Conservation (phyloP, 2,888 invertebrate species). For the Philereme transversata region DNA sequence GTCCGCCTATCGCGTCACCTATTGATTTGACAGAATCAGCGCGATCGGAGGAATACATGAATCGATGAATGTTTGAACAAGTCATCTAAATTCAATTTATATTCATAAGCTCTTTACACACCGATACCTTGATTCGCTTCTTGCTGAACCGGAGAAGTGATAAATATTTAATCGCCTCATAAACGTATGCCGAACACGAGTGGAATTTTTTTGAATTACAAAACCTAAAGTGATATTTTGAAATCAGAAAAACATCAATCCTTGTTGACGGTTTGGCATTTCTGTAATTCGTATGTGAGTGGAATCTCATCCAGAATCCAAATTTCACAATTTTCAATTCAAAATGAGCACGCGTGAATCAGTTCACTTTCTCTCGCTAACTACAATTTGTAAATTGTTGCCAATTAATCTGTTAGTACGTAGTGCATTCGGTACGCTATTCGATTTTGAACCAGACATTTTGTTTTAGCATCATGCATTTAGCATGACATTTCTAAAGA, state of each 20-base stretch:
- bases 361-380: constrained; percentile 62
- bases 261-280: constrained; percentile 47
- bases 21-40: constrained; percentile 44
- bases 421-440: constrained; percentile 7
- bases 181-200: constrained; percentile 50
- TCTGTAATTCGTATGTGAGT: constrained; percentile 51
- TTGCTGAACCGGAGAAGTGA: constrained; percentile 62
- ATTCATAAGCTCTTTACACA: constrained; percentile 69
- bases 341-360: constrained; percentile 59
- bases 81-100: constrained; percentile 64
- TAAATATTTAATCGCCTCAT: constrained; percentile 68
- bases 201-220: constrained; percentile 60
- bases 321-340: constrained; percentile 60
- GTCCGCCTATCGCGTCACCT: constrained; percentile 45
- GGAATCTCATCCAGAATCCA: constrained; percentile 61
- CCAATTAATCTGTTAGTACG: constrained; percentile 47
- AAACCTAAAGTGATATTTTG: constrained; percentile 52
- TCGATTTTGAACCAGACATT: too few relatives aligned
- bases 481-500: too few relatives aligned
- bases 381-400: constrained; percentile 34
- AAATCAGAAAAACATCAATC: constrained; percentile 49
- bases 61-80: constrained; percentile 57
- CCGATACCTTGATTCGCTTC: constrained; percentile 63
- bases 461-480: too few relatives aligned
- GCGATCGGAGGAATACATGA: constrained; percentile 51